phyloP scores from a whole-genome alignment of 2,113 vertebrate species.

The Tiliqua scincoides region DNA sequence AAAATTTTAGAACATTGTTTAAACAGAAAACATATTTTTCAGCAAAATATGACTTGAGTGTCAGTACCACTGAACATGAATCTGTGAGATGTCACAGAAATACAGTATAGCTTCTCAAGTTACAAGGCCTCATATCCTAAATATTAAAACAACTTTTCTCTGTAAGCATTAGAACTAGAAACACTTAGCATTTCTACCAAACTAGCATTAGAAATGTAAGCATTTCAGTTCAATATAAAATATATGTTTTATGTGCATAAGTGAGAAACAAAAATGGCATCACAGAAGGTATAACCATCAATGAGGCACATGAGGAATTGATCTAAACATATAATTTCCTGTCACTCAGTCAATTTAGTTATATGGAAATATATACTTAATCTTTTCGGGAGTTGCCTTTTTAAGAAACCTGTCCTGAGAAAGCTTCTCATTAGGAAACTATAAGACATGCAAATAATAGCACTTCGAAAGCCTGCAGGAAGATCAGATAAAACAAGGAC shows the following conservation, averaged over 20 bases:
- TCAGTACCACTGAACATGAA: neutral
- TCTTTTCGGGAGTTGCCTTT: neutral
- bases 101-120: neutral
- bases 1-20: neutral
- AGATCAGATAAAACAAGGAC: neutral
- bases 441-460: neutral
- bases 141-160: neutral
- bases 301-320: neutral
- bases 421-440: constrained; percentile 1
- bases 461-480: neutral
- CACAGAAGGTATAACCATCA: neutral
- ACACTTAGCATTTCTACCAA: too few species aligned
- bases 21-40: too few species aligned
- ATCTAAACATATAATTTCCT: neutral
- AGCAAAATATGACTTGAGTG: neutral
- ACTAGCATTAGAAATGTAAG: too few species aligned
- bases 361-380: neutral
- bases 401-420: neutral
- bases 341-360: neutral
- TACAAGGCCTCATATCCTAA: neutral
- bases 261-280: too few species aligned
- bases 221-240: neutral
- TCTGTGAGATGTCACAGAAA: neutral
- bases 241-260: too few species aligned
- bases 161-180: too few species aligned